Conservation (phyloP, 2,888 invertebrate genomes). For the Erannis defoliaria region DNA sequence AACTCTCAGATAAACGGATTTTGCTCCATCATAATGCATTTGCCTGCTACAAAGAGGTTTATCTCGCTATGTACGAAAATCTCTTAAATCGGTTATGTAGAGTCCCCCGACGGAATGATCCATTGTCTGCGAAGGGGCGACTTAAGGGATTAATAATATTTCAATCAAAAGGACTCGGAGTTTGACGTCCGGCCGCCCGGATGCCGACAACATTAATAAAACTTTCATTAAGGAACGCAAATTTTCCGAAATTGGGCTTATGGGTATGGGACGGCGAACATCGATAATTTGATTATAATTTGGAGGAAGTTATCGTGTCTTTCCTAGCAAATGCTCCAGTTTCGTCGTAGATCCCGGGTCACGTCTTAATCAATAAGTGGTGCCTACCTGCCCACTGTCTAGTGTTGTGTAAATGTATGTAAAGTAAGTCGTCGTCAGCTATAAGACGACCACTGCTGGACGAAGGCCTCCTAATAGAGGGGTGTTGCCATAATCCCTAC, state of each 20-base stretch:
- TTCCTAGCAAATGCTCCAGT: conserved; percentile 8
- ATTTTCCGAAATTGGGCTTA: conserved; percentile 36
- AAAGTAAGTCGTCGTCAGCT: not conserved
- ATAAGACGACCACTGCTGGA: not conserved
- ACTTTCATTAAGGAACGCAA: conserved; percentile 39
- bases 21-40: conserved; percentile 37
- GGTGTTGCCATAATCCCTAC: too few species aligned
- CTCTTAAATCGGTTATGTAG: conserved; percentile 31
- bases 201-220: conserved; percentile 35
- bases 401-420: not conserved
- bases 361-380: conserved; percentile 6
- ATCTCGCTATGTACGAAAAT: conserved; percentile 34
- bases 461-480: too few species aligned
- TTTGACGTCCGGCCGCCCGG: conserved; percentile 31
- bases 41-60: conserved; percentile 41
- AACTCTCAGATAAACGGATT: conserved; percentile 37
- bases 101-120: conserved; percentile 28
- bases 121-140: conserved; percentile 33
- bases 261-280: conserved; percentile 20
- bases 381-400: not conserved
- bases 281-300: conserved; percentile 18
- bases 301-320: conserved; percentile 3
- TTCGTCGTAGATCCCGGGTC: not conserved
- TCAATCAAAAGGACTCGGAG: conserved; percentile 39
- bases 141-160: conserved; percentile 43